phyloP scores from a whole-genome alignment of 2,797 vertebrate genomes.

The Pipistrellus pipistrellus region DNA sequence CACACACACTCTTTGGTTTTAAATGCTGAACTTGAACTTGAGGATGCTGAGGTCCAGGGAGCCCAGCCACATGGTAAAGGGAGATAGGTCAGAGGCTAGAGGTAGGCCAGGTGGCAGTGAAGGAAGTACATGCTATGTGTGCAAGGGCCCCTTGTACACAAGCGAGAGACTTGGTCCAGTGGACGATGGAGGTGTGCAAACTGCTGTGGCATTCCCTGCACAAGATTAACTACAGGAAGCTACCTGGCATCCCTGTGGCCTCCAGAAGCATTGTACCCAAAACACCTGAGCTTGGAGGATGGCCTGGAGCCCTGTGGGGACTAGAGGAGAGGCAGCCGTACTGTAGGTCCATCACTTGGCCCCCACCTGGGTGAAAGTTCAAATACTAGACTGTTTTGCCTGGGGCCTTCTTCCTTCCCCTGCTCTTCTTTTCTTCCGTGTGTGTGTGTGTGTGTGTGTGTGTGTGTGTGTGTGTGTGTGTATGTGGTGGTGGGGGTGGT shows the following conservation, averaged over 20 bases:
- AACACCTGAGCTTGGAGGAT: neutral
- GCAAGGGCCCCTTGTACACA: neutral
- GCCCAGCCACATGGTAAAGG: neutral
- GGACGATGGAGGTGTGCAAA: neutral
- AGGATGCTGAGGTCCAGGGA: neutral
- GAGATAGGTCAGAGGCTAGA: neutral
- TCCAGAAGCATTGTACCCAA: neutral
- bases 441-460: neutral
- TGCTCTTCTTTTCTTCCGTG: neutral
- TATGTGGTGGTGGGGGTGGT: neutral
- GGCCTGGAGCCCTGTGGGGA: neutral
- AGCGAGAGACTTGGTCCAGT: neutral
- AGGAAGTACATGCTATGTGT: neutral
- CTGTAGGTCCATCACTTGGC: neutral
- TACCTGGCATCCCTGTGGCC: neutral
- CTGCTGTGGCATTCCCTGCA: neutral
- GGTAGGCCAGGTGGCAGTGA: neutral
- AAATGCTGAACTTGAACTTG: neutral
- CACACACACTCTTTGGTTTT: neutral
- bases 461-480: no score
- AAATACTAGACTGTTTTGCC: neutral
- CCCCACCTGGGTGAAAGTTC: neutral
- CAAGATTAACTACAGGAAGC: neutral
- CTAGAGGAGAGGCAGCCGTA: neutral
- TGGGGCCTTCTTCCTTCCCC: neutral